phyloP scores from a whole-genome alignment of 2,113 vertebrate genomes.

The Capricornis sumatraensis region DNA sequence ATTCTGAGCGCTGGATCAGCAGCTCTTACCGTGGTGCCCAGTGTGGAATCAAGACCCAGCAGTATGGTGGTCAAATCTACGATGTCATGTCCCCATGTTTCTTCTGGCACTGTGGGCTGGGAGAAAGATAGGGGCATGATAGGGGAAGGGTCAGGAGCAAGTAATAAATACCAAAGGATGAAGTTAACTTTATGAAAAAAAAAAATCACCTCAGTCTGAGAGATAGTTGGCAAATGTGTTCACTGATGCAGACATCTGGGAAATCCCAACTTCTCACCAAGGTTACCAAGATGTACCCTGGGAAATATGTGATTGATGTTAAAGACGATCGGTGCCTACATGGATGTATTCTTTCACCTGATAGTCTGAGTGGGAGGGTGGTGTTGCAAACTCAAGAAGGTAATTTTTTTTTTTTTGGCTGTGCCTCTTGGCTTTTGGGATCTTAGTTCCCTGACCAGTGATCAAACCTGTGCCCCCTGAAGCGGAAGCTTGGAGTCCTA shows the following conservation, averaged over 20 bases:
- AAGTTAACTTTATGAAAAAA: background rate
- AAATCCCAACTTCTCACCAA: background rate
- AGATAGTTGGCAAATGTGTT: background rate
- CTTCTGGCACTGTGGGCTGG: background rate
- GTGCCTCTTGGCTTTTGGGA: background rate
- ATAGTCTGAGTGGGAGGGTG: background rate
- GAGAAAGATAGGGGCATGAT: background rate
- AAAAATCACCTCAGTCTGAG: background rate
- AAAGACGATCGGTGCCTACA: background rate
- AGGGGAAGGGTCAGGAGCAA: background rate
- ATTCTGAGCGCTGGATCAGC: background rate
- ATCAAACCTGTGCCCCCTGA: background rate
- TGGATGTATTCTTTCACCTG: background rate
- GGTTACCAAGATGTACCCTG: background rate
- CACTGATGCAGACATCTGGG: background rate
- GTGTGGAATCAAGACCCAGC: background rate
- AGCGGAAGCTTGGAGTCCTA: background rate
- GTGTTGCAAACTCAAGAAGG: background rate
- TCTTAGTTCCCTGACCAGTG: background rate
- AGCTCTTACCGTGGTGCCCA: rapidly evolving
- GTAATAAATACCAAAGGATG: background rate
- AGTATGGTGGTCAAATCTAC: background rate
- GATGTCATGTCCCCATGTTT: background rate
- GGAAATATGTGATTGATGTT: background rate
- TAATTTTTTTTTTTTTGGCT: background rate